Conservation (phyloP, 2,797 vertebrate species). For the Chelonia mydas region DNA sequence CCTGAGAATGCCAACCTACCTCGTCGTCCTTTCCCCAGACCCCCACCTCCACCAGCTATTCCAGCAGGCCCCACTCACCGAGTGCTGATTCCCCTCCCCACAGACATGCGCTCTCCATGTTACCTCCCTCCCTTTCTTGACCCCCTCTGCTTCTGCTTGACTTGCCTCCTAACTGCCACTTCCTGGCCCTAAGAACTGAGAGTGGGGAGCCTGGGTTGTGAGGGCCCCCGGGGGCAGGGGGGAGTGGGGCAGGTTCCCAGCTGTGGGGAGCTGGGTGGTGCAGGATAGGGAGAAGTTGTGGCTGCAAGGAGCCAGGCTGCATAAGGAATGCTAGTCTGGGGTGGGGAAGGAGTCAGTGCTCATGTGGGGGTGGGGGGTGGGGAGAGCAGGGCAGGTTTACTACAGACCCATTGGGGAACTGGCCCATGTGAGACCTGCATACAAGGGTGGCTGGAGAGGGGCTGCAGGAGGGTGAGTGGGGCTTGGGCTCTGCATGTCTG, state of each 20-base stretch:
- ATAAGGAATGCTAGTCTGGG: neutral
- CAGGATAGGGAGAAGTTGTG: neutral
- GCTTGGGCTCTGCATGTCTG: neutral
- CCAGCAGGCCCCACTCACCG: neutral
- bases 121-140: neutral
- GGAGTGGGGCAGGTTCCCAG: neutral
- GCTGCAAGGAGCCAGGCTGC: neutral
- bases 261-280: neutral
- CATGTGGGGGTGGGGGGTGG: neutral
- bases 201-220: neutral
- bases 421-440: neutral
- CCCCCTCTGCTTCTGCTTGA: neutral
- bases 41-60: neutral
- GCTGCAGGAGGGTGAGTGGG: neutral
- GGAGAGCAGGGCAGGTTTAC: neutral
- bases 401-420: neutral
- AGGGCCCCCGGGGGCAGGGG: neutral
- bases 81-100: neutral
- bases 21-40: neutral
- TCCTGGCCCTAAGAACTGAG: neutral
- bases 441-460: neutral
- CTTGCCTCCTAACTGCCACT: neutral
- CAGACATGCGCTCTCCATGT: fast-evolving
- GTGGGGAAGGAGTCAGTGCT: neutral
- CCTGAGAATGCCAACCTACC: neutral